These are phyloP conservation scores for western clawed frog (Xenopus tropicalis) DNA, from an alignment of 2,113 vertebrate genomes.

Conservation along the genomic window UCB_Xtro_10.0 CM004448.2:53685501-53686000, in stretches of 20 bases:
- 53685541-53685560: too few species aligned
- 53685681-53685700: slow-evolving; percentile 48
- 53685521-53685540: too few species aligned
- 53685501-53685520: too few species aligned
- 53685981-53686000: not conserved
- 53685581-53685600: not conserved
- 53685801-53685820: not conserved
- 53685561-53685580: not conserved
- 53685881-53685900: not conserved
- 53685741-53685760: slow-evolving; percentile 65
- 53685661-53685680: slow-evolving; percentile 31
- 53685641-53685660: slow-evolving; percentile 23
- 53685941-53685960: slow-evolving; percentile 25
- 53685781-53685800: too few species aligned
- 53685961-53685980: slow-evolving; percentile 22
- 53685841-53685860: not conserved
- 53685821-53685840: not conserved
- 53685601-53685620: not conserved
- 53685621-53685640: slow-evolving; percentile 18
- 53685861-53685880: not conserved
- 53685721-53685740: slow-evolving; percentile 58
- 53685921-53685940: slow-evolving; percentile 18
- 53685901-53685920: not conserved
- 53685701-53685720: slow-evolving; percentile 41
- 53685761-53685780: not conserved